Evolutionary conservation across 1,140 invertebrate genomes (phyloP), one percentile per base, ranked within the genome.

Genomic region (Portunus trituberculatus): DNA sequence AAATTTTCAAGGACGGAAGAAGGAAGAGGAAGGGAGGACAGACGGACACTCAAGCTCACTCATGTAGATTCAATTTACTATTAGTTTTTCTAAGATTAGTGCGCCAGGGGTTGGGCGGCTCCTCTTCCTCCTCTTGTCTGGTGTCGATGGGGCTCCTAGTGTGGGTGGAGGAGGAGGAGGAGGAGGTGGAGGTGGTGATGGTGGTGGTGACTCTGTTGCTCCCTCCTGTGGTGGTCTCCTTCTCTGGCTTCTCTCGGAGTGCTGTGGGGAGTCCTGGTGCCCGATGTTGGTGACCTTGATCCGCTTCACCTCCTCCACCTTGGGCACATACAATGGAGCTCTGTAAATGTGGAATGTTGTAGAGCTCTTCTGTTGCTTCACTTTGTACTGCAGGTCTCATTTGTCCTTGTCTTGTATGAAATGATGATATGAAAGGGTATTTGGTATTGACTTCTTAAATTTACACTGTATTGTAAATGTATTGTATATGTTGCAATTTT

Each of bases 291-390:
- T 32, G 8, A 95, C 94, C 31, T 92, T 83, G 46, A 95, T 95
- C 28, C 92, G 93, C 94, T 95, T 95, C 31, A 92, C 94, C 1
- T 95, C 94, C 28, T 95, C 94, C 32, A 95, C 94, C 52, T 92
- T 92, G 10, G 94, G 94, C 29, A 92, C 88, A 45, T 92, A 95
- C 83, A 95, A 83, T 7, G 83, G 20, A 6, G 89, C 32, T 29
- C 94, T 95, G 94, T 3, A 92, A 92, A 31, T 32, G 14, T 25
- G 25, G 12, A 32, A 52, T 6, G 3, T 12, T 48, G 39, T 46
- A 67, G 29, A 10, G 52, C 20, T 31, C 29, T 59, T 45, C 8
- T 14, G 25, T 39, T 10, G 16, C 10, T 59, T 59, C 52, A 12
- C 52, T 4, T 0, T 59, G 52, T 6, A 39, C 39, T 2, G 39